These are phyloP conservation scores for Acanthornis magna DNA, from an alignment of 2,797 vertebrate genomes.

Conservation along the genomic window DNA sequence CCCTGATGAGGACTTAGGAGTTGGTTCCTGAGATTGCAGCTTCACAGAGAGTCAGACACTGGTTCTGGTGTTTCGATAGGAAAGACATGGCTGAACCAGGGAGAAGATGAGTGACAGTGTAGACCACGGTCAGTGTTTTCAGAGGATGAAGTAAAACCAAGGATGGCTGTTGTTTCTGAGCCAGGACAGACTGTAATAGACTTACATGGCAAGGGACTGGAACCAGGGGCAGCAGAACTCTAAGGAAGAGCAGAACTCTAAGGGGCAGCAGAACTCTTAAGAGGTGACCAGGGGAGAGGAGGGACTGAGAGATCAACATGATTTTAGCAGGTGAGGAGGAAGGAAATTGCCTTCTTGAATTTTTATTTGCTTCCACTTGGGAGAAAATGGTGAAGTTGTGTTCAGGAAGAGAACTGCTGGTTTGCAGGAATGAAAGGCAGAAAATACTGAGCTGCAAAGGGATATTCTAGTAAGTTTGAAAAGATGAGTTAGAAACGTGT, in stretches of 20 bases:
- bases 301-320: neutral
- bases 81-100: neutral
- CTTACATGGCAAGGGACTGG: neutral
- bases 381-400: neutral
- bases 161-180: neutral
- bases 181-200: too few species aligned
- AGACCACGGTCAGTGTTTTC: neutral
- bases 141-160: neutral
- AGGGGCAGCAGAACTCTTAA: neutral
- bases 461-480: neutral
- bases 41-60: neutral
- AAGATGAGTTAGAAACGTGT: neutral
- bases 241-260: too few species aligned
- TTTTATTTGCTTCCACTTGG: neutral
- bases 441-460: neutral
- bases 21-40: neutral
- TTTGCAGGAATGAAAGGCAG: neutral
- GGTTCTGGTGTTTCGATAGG: neutral
- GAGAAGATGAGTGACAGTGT: neutral
- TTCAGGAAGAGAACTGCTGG: neutral
- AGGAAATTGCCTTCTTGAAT: neutral
- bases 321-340: neutral
- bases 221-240: neutral
- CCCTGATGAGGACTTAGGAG: neutral
- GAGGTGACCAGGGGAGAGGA: neutral